Evolutionary conservation across 2,797 vertebrate genomes (phyloP).

Genomic region (Novumbra hubbsi): DNA sequence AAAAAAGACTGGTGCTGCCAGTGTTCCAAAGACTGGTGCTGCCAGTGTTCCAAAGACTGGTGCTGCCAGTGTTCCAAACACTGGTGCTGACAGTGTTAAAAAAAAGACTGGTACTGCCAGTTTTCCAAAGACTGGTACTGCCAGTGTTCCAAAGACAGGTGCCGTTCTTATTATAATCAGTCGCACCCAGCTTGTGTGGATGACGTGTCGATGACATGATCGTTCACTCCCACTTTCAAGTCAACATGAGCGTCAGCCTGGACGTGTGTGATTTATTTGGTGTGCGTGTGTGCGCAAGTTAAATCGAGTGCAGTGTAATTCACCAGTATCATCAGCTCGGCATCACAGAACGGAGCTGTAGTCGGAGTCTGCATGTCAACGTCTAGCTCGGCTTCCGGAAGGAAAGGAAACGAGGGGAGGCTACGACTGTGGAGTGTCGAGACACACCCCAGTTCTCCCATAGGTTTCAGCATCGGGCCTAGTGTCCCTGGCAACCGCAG

Average conservation of each 20-base stretch:
- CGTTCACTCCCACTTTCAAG: background rate
- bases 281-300: slow-evolving; percentile 19
- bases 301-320: slow-evolving; percentile 57
- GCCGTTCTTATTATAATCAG: background rate
- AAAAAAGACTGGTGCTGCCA: no score
- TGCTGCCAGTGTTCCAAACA: no score
- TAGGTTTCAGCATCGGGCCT: slow-evolving; percentile 65
- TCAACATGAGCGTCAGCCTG: slow-evolving; percentile 6
- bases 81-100: no score
- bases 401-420: background rate
- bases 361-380: background rate
- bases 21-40: no score
- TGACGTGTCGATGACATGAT: background rate
- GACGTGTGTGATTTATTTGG: slow-evolving; percentile 5
- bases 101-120: no score
- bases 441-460: slow-evolving; percentile 41
- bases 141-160: background rate
- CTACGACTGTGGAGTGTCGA: background rate
- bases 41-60: no score
- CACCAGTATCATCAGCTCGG: slow-evolving; percentile 58
- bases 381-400: background rate
- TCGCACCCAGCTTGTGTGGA: slow-evolving; percentile 5
- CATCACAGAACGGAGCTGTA: background rate
- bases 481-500: slow-evolving; percentile 80
- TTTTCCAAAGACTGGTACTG: no score